Percentiles rank a stretch among this genome's conserved stretches.
These are phyloP conservation scores for Nycticebus coucang DNA, from an alignment of 2,113 vertebrate species.

Conservation along the genomic window DNA sequence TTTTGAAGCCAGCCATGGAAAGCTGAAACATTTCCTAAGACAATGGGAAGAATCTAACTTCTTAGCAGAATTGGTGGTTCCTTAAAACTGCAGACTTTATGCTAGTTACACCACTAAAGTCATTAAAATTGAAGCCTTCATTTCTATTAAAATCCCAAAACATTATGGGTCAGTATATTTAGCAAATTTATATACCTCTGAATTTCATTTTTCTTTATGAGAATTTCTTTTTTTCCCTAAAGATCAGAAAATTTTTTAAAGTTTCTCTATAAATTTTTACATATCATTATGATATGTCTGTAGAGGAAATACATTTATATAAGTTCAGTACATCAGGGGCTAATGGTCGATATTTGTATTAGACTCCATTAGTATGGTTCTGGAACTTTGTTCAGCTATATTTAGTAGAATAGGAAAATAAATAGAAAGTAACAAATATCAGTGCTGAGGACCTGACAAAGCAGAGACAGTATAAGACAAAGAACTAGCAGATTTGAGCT, in stretches of 20 bases:
- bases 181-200: not conserved
- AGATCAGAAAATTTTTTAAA: not conserved
- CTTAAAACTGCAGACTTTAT: not conserved
- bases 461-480: not conserved
- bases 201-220: not conserved
- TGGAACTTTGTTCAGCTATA: not conserved
- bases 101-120: not conserved
- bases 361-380: not conserved
- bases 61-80: not conserved
- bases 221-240: not conserved
- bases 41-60: not conserved
- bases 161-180: not conserved
- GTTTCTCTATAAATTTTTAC: not conserved
- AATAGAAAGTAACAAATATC: not conserved
- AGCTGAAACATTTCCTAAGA: not conserved
- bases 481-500: not conserved
- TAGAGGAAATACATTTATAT: not conserved
- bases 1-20: not conserved
- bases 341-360: not conserved
- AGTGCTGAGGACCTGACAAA: not conserved
- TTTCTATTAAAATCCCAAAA: not conserved
- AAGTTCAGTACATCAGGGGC: not conserved
- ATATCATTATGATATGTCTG: not conserved
- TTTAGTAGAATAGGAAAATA: not conserved
- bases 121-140: not conserved